Evolutionary conservation across 2,888 invertebrate genomes (phyloP).

Genomic region (Drosophila setosimentum): DNA sequence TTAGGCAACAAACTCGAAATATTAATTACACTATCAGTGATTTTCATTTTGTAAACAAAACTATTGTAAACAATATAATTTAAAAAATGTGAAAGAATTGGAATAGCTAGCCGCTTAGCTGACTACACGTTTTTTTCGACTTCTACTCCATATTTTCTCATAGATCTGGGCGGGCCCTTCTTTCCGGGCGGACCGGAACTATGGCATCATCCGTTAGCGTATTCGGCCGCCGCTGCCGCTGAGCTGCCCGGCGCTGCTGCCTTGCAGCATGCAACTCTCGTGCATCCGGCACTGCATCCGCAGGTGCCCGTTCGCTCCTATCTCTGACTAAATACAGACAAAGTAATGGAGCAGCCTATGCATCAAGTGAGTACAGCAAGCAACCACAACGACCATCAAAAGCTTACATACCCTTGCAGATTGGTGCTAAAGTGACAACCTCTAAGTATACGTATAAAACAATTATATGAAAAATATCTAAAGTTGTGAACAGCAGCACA

Average conservation of each 20-base stretch:
- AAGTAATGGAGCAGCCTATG: constrained; percentile 86
- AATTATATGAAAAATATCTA: background rate
- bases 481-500: background rate
- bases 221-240: constrained; percentile 90
- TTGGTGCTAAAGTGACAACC: no score
- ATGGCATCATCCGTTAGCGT: constrained; percentile 96
- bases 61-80: constrained; percentile 5
- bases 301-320: constrained; percentile 99
- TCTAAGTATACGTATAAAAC: background rate
- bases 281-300: constrained; percentile 98
- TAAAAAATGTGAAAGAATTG: constrained; percentile 12
- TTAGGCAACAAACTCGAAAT: constrained; percentile 69
- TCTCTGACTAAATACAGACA: constrained; percentile 96
- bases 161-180: constrained; percentile 98
- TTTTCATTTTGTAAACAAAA: constrained; percentile 32
- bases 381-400: background rate
- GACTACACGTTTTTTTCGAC: constrained; percentile 32
- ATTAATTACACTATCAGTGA: background rate
- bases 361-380: constrained; percentile 83
- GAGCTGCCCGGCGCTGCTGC: constrained; percentile 93
- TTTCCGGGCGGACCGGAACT: constrained; percentile 97
- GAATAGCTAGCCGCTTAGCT: constrained; percentile 35
- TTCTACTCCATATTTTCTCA: constrained; percentile 30
- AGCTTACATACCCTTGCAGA: background rate
- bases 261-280: constrained; percentile 94